Evolutionary conservation across 2,797 vertebrate genomes (phyloP).

Genomic region (Tinamus major): DNA sequence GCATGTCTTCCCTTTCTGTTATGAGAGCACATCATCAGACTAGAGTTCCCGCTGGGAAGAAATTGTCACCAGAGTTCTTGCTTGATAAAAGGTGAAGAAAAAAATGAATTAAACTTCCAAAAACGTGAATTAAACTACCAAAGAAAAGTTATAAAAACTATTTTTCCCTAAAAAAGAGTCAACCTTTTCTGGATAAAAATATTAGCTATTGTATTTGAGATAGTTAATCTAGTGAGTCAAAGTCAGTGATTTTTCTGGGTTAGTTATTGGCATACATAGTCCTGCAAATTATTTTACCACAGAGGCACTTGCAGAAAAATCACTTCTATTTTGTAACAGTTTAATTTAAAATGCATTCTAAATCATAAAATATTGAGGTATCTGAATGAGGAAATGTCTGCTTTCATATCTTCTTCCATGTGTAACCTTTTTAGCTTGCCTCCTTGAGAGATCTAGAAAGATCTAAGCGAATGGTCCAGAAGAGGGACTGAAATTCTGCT

Average conservation of each 20-base stretch:
- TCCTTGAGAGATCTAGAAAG: background rate
- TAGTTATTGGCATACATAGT: background rate
- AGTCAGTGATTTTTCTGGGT: background rate
- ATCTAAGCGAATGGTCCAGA: background rate
- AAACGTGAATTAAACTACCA: background rate
- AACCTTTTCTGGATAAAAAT: background rate
- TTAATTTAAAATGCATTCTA: background rate
- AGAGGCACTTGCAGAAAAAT: background rate
- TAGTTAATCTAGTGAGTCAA: background rate
- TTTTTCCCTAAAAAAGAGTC: background rate
- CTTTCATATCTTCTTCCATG: background rate
- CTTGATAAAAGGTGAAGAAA: background rate
- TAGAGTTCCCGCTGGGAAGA: background rate
- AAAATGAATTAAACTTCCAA: background rate
- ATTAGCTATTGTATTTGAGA: background rate
- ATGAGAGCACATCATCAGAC: background rate
- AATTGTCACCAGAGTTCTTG: background rate
- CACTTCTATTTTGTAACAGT: background rate
- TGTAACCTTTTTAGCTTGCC: background rate
- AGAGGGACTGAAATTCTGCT: background rate
- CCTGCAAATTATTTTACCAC: background rate
- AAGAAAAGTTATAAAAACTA: background rate
- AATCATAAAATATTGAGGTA: background rate
- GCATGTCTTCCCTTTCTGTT: slow-evolving; percentile 8
- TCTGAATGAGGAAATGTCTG: background rate